Conservation (phyloP, 2,888 invertebrate species). For the Oasisia sp. region DNA sequence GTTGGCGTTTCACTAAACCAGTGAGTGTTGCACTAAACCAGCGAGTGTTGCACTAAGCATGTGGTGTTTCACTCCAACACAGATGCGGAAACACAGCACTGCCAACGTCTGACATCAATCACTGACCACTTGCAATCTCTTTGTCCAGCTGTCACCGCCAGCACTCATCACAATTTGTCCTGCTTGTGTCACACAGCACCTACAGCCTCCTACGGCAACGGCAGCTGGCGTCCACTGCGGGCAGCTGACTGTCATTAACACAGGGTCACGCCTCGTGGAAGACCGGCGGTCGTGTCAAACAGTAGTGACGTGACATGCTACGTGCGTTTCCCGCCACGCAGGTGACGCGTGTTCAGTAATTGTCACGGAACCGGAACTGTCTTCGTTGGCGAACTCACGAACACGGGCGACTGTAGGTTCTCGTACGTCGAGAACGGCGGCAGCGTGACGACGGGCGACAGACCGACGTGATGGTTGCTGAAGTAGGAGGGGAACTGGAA, state of each 20-base stretch:
- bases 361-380: background rate
- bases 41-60: background rate
- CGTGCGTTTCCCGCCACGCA: background rate
- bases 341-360: constrained; percentile 4
- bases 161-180: background rate
- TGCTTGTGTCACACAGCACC: background rate
- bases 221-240: background rate
- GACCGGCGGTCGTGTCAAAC: background rate
- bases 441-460: constrained; percentile 41
- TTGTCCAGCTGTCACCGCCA: background rate
- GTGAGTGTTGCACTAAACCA: background rate
- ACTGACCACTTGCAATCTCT: background rate
- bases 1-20: background rate
- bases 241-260: background rate
- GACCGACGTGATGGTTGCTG: constrained; percentile 29
- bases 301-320: background rate
- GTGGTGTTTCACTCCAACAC: background rate
- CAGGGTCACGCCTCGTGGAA: background rate
- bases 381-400: background rate
- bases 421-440: constrained; percentile 40
- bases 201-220: background rate
- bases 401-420: constrained; percentile 38
- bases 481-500: constrained; percentile 44
- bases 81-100: background rate
- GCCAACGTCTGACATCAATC: background rate